Conservation (phyloP, 2,797 vertebrate species). For the Semotilus atromaculatus region DNA sequence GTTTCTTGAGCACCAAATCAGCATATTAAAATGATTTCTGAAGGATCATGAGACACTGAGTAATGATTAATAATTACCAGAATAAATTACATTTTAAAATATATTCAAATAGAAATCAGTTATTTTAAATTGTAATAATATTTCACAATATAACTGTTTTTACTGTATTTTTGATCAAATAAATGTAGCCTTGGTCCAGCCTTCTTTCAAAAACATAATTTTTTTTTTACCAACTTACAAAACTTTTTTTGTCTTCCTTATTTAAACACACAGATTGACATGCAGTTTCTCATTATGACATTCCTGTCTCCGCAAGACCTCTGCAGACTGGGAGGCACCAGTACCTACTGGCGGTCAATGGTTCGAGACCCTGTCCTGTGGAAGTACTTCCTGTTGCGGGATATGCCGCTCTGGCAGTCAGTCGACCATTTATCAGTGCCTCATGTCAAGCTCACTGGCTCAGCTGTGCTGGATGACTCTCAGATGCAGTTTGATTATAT, state of each 20-base stretch:
- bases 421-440: slow-evolving; percentile 89
- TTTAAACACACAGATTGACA: slow-evolving; percentile 78
- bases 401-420: slow-evolving; percentile 86
- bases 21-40: not conserved
- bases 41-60: not conserved
- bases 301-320: slow-evolving; percentile 88
- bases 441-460: slow-evolving; percentile 76
- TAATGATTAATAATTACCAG: not conserved
- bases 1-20: not conserved
- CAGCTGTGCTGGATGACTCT: slow-evolving; percentile 60
- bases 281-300: slow-evolving; percentile 88
- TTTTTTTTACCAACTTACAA: too few relatives aligned
- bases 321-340: slow-evolving; percentile 86
- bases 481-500: slow-evolving; percentile 81
- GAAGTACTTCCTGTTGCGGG: slow-evolving; percentile 88
- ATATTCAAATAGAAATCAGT: not conserved
- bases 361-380: slow-evolving; percentile 90
- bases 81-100: not conserved
- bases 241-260: not conserved
- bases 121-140: not conserved
- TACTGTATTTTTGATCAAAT: not conserved
- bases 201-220: not conserved
- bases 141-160: not conserved
- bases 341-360: slow-evolving; percentile 85
- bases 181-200: not conserved